A percentile compares a stretch with the other conserved stretches of the same genome.
Evolutionary conservation across 2,888 invertebrate species (phyloP).

Genomic region (Acanthacorydalis orientalis): DNA sequence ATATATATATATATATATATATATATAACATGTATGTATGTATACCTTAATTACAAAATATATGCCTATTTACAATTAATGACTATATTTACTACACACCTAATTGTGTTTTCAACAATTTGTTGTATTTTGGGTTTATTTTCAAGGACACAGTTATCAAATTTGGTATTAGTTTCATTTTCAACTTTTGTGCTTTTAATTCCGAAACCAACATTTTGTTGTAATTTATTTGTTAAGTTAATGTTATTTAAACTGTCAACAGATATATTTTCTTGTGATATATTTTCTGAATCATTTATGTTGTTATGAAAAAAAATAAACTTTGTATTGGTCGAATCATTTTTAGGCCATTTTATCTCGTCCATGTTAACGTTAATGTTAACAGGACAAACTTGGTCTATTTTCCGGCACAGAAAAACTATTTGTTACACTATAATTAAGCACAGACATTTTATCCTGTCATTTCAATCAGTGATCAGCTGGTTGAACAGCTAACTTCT

Average conservation of each 20-base stretch:
- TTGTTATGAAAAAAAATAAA: neutral
- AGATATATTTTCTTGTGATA: neutral
- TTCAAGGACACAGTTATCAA: conserved; percentile 3
- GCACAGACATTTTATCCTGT: conserved; percentile 7
- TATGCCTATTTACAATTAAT: no score
- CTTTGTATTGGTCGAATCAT: conserved; percentile 1
- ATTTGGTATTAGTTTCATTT: conserved; percentile 1
- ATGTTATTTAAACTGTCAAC: conserved; percentile 2
- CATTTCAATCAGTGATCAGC: conserved; percentile 5
- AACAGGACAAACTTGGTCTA: neutral
- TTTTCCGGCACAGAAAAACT: conserved; percentile 1
- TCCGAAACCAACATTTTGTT: neutral
- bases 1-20: neutral
- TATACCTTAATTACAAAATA: no score
- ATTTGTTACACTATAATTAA: conserved; percentile 5
- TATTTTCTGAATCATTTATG: neutral
- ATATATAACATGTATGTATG: neutral
- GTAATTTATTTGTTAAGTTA: neutral
- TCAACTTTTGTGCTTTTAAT: neutral
- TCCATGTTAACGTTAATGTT: conserved; percentile 5
- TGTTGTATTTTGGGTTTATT: conserved; percentile 29
- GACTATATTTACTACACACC: conserved; percentile 23
- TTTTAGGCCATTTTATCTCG: conserved; percentile 6
- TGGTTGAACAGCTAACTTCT: conserved; percentile 2
- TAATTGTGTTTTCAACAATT: conserved; percentile 45